Evolutionary conservation across 2,888 invertebrate species (phyloP).

Genomic region (Oasisia sp.): DNA sequence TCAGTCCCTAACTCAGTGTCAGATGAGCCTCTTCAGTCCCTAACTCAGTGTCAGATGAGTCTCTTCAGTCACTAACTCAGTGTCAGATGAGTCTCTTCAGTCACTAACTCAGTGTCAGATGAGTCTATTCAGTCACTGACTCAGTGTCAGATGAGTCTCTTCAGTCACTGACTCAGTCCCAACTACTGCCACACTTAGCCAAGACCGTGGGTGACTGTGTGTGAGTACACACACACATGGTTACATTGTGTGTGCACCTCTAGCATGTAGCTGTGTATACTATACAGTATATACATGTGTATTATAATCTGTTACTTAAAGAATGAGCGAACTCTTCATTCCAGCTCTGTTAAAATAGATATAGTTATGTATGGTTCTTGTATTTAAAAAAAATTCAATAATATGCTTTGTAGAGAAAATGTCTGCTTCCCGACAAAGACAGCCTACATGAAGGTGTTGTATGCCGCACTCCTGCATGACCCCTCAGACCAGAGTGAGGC

Average conservation of each 20-base stretch:
- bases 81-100: no score
- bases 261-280: neutral
- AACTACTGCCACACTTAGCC: neutral
- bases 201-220: neutral
- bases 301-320: neutral
- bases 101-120: no score
- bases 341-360: neutral
- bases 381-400: no score
- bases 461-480: neutral
- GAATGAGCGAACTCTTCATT: neutral
- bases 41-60: no score
- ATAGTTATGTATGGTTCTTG: neutral
- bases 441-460: neutral
- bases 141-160: no score
- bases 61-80: no score
- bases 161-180: no score
- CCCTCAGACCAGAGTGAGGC: neutral
- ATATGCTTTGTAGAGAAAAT: constrained; percentile 22
- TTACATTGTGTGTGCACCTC: no score
- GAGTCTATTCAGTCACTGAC: no score
- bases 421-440: constrained; percentile 19
- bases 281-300: neutral
- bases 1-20: no score
- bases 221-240: neutral
- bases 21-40: no score